Conservation (phyloP, 2,113 vertebrate species). For the Ailurus styani region DNA sequence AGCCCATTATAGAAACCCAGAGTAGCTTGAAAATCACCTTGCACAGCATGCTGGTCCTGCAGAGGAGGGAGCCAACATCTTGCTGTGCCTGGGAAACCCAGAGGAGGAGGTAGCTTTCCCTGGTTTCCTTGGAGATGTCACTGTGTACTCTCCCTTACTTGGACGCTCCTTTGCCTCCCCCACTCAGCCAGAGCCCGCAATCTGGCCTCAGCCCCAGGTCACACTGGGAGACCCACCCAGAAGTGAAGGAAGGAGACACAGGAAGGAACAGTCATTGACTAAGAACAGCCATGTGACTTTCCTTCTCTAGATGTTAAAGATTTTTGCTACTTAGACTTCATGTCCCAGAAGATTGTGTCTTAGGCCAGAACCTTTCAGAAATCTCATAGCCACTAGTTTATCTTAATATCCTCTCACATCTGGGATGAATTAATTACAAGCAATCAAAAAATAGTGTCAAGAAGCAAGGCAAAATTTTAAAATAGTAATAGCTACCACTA, state of each 20-base stretch:
- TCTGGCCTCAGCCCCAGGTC: background rate
- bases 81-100: background rate
- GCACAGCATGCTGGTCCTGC: too few species aligned
- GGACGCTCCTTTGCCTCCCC: background rate
- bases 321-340: background rate
- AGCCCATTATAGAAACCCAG: background rate
- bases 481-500: background rate
- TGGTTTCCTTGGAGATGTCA: background rate
- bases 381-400: background rate
- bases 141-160: background rate
- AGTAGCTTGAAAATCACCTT: background rate
- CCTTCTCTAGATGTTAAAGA: background rate
- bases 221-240: background rate
- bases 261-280: background rate
- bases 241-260: background rate
- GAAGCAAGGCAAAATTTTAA: background rate
- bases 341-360: background rate
- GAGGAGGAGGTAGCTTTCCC: background rate
- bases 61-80: background rate
- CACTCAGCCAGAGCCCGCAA: background rate
- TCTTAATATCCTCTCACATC: background rate
- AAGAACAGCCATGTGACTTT: background rate
- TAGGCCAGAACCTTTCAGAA: background rate
- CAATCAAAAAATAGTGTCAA: background rate
- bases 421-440: slow-evolving; percentile 1